A percentile compares a stretch with the other conserved stretches of the same genome.
These are phyloP conservation scores for Euthynnus affinis DNA, from an alignment of 2,797 vertebrate species.

Conservation along the genomic window DNA sequence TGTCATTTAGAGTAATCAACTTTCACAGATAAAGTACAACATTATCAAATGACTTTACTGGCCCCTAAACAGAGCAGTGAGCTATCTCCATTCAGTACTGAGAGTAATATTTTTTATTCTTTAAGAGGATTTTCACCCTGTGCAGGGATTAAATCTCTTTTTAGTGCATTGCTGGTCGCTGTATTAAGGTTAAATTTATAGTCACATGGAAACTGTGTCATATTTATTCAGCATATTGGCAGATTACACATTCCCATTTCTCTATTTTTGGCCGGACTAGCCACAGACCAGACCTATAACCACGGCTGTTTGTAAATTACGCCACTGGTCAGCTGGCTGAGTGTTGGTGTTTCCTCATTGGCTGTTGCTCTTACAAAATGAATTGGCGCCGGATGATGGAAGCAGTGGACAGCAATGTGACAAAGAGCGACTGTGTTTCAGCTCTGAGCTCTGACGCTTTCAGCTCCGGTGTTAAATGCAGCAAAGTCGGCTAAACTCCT, in stretches of 20 bases:
- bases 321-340: too few relatives aligned
- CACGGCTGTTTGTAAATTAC: too few relatives aligned
- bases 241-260: background rate
- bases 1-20: background rate
- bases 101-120: conserved; percentile 46
- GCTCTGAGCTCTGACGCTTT: too few relatives aligned
- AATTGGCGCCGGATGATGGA: too few relatives aligned
- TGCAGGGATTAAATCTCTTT: conserved; percentile 65
- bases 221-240: background rate
- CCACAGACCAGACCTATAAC: too few relatives aligned
- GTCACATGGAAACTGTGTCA: background rate
- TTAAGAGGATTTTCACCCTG: conserved; percentile 74
- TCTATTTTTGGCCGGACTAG: background rate
- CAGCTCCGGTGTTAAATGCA: too few relatives aligned
- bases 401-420: too few relatives aligned
- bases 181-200: conserved; percentile 18
- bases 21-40: background rate
- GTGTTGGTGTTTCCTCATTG: too few relatives aligned
- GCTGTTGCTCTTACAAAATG: too few relatives aligned
- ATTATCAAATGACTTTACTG: conserved; percentile 2
- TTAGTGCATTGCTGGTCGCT: conserved; percentile 31
- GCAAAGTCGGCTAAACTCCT: too few relatives aligned
- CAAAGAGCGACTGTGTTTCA: too few relatives aligned
- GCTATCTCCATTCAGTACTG: conserved; percentile 28
- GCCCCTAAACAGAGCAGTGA: conserved; percentile 2